Conservation (phyloP, 2,797 vertebrate species). For the Sus cebifrons region DNA sequence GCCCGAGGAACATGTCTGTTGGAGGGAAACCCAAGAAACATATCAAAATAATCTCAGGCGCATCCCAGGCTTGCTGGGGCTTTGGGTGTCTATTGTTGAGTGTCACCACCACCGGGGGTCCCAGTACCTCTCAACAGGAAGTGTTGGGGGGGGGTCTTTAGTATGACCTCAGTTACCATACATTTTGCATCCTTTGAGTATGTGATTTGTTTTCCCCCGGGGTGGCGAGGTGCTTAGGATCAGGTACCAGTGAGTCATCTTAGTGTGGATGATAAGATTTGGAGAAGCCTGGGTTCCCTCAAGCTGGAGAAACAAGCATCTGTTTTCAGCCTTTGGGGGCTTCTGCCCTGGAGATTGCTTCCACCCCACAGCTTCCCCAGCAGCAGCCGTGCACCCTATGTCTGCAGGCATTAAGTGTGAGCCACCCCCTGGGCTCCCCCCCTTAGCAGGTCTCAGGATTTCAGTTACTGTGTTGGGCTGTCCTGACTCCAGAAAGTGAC, state of each 20-base stretch:
- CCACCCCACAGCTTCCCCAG: neutral
- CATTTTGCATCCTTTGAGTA: neutral
- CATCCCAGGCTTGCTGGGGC: neutral
- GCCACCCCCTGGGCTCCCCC: neutral
- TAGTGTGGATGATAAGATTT: neutral
- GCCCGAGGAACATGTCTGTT: neutral
- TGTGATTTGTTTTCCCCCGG: constrained; percentile 41
- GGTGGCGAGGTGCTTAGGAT: neutral
- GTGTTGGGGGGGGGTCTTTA: neutral
- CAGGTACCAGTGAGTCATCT: neutral
- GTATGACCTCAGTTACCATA: neutral
- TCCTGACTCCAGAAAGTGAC: constrained; percentile 42
- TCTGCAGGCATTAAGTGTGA: neutral
- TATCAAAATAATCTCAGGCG: neutral
- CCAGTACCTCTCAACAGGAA: neutral
- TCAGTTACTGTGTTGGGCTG: neutral
- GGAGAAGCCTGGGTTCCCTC: neutral
- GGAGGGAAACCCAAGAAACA: neutral
- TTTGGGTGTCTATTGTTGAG: neutral
- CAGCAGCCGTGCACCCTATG: neutral
- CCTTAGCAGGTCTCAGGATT: neutral
- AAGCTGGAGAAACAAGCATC: neutral
- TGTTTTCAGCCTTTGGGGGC: neutral
- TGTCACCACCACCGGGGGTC: too few species aligned
- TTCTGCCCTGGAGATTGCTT: neutral